Evolutionary conservation across 2,888 invertebrate species (phyloP).

Genomic region (Clepsis dumicolana): DNA sequence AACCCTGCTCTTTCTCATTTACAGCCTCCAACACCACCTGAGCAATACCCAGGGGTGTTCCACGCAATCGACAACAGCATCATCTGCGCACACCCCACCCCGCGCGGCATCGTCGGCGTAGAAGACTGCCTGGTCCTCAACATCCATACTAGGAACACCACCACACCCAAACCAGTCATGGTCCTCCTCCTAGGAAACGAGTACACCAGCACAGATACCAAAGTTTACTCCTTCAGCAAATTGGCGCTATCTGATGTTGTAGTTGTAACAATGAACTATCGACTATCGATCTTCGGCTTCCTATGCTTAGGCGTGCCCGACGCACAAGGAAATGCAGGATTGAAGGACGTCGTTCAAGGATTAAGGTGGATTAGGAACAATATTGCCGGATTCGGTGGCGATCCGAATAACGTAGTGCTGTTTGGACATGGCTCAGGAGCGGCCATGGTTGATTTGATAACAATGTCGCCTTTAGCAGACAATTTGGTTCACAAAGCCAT

Average conservation of each 20-base stretch:
- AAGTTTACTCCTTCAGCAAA: constrained; percentile 80
- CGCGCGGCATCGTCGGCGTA: constrained; percentile 65
- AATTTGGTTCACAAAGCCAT: constrained; percentile 73
- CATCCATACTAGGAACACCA: constrained; percentile 66
- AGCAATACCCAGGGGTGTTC: constrained; percentile 55
- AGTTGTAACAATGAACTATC: constrained; percentile 88
- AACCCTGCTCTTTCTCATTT: constrained; percentile 45
- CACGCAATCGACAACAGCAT: constrained; percentile 57
- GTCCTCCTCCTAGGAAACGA: constrained; percentile 76
- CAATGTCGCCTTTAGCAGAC: constrained; percentile 63
- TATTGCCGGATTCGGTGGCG: constrained; percentile 91
- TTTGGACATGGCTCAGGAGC: constrained; percentile 94
- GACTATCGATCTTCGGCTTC: constrained; percentile 91
- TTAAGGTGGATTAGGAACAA: constrained; percentile 91
- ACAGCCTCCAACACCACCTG: constrained; percentile 58
- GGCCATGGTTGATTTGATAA: constrained; percentile 79
- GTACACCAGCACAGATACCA: constrained; percentile 57
- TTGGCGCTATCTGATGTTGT: constrained; percentile 89
- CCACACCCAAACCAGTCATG: constrained; percentile 67
- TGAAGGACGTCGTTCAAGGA: constrained; percentile 93
- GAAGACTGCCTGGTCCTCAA: constrained; percentile 75
- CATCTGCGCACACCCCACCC: constrained; percentile 61
- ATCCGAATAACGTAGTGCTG: constrained; percentile 90
- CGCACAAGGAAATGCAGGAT: constrained; percentile 93
- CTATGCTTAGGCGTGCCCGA: constrained; percentile 86